Evolutionary conservation across 2,888 invertebrate species (phyloP), one percentile per base, ranked within the genome.

Genomic region (Drosophila lutescens): DNA sequence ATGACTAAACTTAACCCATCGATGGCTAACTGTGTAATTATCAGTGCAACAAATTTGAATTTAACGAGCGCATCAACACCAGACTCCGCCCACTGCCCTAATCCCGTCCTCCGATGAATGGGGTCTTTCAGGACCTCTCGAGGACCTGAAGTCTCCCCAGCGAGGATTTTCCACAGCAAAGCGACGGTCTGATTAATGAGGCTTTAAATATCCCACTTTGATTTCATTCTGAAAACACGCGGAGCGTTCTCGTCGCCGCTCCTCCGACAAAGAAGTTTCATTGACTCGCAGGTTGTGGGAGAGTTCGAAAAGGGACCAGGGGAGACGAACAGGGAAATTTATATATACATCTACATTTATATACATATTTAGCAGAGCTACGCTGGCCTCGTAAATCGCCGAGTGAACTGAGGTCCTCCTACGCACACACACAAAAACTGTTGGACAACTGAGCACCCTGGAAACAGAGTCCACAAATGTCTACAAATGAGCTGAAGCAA

Each of bases 151-250:
- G n/a, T 50, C 72, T 53, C 65, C 50, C 54, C 10, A 40, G 62
- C 56, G 58, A 36, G 49, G 26, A 53, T 49, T 60, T 60, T 68
- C 49, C 67, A 44, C 60, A 54, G 76, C 65, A 41, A 65, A 71
- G 85, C 62, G 72, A 73, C 68, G 68, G 72, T 65, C 88, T 88
- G 90, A 90, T 90, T 90, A 90, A 90, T 90, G 90, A 90, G 90
- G 84, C 91, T 81, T 90, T 90, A 90, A 90, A 90, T 89, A 90
- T 86, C 80, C 86, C 88, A 90, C 90, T 90, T 90, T 89, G 90
- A 90, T 90, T 89, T 88, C 80, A 87, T 89, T 88, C 82, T 88
- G 76, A 73, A 88, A 84, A 78, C 80, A 78, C 84, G 80, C 77
- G 67, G 65, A 79, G 84, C 73, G 73, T 78, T 69, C 76, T 76